Base-by-base conservation (phyloP, 2,888 invertebrate species). In the Coremacera marginata region DNA sequence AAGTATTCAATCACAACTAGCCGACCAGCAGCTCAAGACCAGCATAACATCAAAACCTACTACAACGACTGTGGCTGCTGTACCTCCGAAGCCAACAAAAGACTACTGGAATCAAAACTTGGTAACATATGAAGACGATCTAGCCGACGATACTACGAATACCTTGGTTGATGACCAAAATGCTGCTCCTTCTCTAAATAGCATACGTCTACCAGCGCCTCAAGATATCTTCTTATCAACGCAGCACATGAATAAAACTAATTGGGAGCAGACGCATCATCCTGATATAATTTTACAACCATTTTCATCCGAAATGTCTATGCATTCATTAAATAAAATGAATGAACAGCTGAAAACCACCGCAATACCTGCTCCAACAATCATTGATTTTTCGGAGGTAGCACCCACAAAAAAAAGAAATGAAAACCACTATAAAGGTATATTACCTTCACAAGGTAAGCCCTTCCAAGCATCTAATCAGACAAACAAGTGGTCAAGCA, bases 161-260 rank as follows among this genome's bases (percentile, higher is more conserved):
- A 25, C n/a, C 16, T 8, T 4, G 2, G 62, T 25, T 37, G 51
- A 9, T 31, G 80, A 82, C 11, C 82, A 81, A 68, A 80, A 79
- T 11, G 63, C 75, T 1, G 74, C 77, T 4, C 70, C 80, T 0
- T 80, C 81, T 0, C 37, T 78, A 0, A 79, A 78, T 31, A 73
- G 71, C 57, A 70, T 51, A 7, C 72, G 77, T 5, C 49, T 73
- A 0, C 27, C 76, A 16, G 71, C 55, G 27, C 68, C n/a, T 16
- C 27, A 55, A 49, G 51, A 57, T 62, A 34, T 27, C 7, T 37
- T 27, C 51, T 37, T 65, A 11, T 2, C 49, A 3, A 63, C 31
- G 67, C 34, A 67, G 19, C 70, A 62, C 9, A 49, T 57, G 7
- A 70, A 62, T n/a, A 44, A 25, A 22, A 25, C 2, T 14, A 31